Conservation (phyloP, 2,888 invertebrate genomes). For the Tholera decimalis region DNA sequence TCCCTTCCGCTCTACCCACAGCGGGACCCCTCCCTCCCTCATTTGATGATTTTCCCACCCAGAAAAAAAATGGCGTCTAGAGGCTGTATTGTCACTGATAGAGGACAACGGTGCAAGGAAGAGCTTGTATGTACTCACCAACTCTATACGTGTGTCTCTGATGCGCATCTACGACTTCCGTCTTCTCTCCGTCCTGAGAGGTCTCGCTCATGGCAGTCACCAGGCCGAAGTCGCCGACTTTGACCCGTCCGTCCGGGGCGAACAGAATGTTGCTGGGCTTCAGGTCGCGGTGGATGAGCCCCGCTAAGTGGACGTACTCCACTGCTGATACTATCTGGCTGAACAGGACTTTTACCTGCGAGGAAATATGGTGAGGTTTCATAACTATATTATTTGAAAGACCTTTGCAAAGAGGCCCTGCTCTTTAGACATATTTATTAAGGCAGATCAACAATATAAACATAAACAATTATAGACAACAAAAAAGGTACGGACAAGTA, state of each 20-base stretch:
- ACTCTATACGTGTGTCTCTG: slow-evolving; percentile 92
- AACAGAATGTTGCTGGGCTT: slow-evolving; percentile 96
- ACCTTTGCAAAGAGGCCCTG: too few relatives aligned
- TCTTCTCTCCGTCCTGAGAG: slow-evolving; percentile 74
- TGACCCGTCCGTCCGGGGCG: slow-evolving; percentile 96
- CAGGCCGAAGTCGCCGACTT: slow-evolving; percentile 99
- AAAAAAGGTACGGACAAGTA: too few relatives aligned
- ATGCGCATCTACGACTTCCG: slow-evolving; percentile 72
- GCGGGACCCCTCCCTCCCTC: too few relatives aligned
- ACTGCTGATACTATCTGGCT: slow-evolving; percentile 98
- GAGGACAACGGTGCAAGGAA: too few relatives aligned
- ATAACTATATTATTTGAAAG: too few relatives aligned
- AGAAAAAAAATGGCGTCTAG: too few relatives aligned
- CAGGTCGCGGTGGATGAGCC: slow-evolving; percentile 98
- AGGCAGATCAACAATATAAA: too few relatives aligned
- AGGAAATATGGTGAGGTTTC: background rate
- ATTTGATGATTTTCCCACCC: too few relatives aligned
- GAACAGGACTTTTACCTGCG: slow-evolving; percentile 93
- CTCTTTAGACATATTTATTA: too few relatives aligned
- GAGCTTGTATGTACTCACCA: slow-evolving; percentile 85
- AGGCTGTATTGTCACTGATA: too few relatives aligned
- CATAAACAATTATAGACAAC: too few relatives aligned
- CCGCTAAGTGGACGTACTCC: slow-evolving; percentile 98
- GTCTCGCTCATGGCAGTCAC: slow-evolving; percentile 95
- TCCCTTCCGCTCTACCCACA: too few relatives aligned